These are phyloP conservation scores for Malurus splendens DNA, from an alignment of 2,797 vertebrate genomes.

Conservation along the genomic window DNA sequence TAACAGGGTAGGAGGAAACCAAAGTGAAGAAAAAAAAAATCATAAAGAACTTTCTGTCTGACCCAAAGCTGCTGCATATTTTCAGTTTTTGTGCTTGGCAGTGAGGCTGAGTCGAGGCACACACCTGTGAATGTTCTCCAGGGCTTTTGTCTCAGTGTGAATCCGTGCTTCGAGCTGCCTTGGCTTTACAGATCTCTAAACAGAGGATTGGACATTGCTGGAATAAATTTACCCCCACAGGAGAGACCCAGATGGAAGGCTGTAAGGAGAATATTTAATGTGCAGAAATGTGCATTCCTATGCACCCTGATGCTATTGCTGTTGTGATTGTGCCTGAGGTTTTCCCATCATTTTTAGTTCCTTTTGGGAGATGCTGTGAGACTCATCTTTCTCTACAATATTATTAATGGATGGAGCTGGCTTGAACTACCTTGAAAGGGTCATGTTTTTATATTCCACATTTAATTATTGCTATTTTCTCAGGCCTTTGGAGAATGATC, in stretches of 20 bases:
- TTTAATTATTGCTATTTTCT: neutral
- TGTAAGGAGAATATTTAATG: neutral
- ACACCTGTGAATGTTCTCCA: neutral
- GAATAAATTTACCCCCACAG: neutral
- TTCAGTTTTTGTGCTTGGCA: fast-evolving
- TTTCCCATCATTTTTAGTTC: neutral
- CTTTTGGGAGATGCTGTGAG: neutral
- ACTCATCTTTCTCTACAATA: neutral
- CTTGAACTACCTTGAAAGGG: neutral
- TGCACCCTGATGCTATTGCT: neutral
- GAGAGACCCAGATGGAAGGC: neutral
- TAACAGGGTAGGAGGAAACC: neutral
- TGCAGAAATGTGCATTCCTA: neutral
- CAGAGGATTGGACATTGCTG: neutral
- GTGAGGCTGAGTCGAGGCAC: neutral
- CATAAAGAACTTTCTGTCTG: neutral
- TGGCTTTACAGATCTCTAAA: neutral
- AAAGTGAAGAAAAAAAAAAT: neutral
- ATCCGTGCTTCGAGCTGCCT: neutral
- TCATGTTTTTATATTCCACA: neutral
- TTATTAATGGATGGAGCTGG: neutral
- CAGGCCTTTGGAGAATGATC: neutral
- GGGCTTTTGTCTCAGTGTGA: neutral
- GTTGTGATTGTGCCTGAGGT: neutral
- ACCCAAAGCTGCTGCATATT: neutral